These are phyloP conservation scores for Solen grandis DNA, from an alignment of 1,140 invertebrate genomes.

Conservation along the genomic window DNA sequence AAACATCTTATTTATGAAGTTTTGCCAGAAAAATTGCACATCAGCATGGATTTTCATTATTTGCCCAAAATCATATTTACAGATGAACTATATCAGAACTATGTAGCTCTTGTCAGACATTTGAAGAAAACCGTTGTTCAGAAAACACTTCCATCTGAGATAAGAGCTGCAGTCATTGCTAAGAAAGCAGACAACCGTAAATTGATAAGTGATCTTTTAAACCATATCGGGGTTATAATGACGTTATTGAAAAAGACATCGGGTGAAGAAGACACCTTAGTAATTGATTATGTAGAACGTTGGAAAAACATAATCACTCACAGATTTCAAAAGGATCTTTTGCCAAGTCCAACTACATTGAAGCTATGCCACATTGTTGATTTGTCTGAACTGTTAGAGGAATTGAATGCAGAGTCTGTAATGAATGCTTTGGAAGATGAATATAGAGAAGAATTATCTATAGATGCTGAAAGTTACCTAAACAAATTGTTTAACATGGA, in stretches of 20 bases:
- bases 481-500: not conserved
- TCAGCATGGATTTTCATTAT: no score
- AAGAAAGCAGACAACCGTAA: slow-evolving; percentile 4
- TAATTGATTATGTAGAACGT: slow-evolving; percentile 30
- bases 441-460: not conserved
- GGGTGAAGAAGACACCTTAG: slow-evolving; percentile 2
- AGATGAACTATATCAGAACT: slow-evolving; percentile 42
- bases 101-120: not conserved
- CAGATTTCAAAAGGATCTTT: slow-evolving; percentile 16
- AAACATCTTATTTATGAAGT: no score
- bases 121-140: slow-evolving; percentile 3
- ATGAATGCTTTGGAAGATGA: not conserved
- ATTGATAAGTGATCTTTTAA: slow-evolving; percentile 13
- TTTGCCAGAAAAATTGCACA: no score
- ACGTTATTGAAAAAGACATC: slow-evolving; percentile 16
- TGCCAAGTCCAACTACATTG: slow-evolving; percentile 33
- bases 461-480: not conserved
- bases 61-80: slow-evolving; percentile 36
- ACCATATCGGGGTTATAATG: slow-evolving; percentile 31
- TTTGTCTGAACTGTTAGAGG: slow-evolving; percentile 35
- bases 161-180: not conserved
- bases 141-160: slow-evolving; percentile 1
- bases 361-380: slow-evolving; percentile 16
- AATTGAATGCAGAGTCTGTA: slow-evolving; percentile 10
- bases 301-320: not conserved